These are phyloP conservation scores for Thecophora atra DNA, from an alignment of 2,888 invertebrate genomes.

Conservation along the genomic window DNA sequence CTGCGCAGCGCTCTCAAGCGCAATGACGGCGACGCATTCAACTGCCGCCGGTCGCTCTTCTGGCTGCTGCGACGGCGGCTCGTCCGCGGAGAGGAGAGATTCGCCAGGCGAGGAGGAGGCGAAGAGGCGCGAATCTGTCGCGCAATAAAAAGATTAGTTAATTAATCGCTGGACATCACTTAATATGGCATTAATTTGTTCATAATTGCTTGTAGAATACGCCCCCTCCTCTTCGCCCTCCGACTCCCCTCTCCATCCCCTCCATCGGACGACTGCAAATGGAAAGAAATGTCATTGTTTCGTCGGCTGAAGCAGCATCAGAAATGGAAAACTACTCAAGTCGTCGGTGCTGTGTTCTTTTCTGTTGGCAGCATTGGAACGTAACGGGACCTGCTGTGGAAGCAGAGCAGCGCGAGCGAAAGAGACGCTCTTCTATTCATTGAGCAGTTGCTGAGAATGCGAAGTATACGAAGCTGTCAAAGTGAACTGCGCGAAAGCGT, in stretches of 20 bases:
- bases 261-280: neutral
- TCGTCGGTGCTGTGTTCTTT: neutral
- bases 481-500: constrained; percentile 48
- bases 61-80: neutral
- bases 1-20: neutral
- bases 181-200: neutral
- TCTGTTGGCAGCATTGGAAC: neutral
- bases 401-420: neutral
- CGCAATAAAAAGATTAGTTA: no score
- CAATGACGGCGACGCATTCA: neutral
- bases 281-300: neutral
- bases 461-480: constrained; percentile 46
- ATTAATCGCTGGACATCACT: neutral
- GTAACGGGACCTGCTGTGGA: neutral
- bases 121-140: neutral
- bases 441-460: neutral
- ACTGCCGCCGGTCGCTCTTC: neutral
- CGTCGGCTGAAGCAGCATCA: neutral
- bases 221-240: neutral
- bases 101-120: no score
- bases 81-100: no score
- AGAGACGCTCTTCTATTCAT: neutral
- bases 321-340: constrained; percentile 1
- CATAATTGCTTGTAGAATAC: neutral
- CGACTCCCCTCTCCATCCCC: neutral